Conservation (phyloP, 2,888 invertebrate species). For the Gari tellinella region DNA sequence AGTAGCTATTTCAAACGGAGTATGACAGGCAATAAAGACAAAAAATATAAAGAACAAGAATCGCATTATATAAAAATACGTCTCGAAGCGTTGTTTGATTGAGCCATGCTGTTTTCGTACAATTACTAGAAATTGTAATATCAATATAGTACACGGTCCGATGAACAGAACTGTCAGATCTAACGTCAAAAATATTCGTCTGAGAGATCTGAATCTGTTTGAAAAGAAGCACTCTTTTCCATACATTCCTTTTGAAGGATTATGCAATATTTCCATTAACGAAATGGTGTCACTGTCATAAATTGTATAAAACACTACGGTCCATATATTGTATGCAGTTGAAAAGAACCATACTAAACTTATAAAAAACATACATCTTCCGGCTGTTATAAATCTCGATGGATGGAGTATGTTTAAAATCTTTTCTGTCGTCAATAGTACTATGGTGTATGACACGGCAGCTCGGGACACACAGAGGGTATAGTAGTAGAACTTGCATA, state of each 20-base stretch:
- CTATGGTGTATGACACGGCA: constrained; percentile 69
- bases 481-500: constrained; percentile 73
- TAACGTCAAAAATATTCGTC: constrained; percentile 65
- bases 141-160: constrained; percentile 57
- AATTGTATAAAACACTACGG: constrained; percentile 72
- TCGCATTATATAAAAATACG: constrained; percentile 67
- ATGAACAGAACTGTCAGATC: constrained; percentile 72
- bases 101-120: constrained; percentile 54
- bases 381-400: constrained; percentile 64
- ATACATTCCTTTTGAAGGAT: constrained; percentile 42
- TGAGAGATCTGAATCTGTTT: constrained; percentile 66
- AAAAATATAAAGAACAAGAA: constrained; percentile 63
- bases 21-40: constrained; percentile 60
- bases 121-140: constrained; percentile 54
- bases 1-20: constrained; percentile 71
- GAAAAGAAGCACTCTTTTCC: constrained; percentile 65
- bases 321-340: constrained; percentile 81
- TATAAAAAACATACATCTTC: constrained; percentile 79
- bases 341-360: constrained; percentile 81
- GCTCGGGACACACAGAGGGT: constrained; percentile 72
- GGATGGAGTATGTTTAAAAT: constrained; percentile 63
- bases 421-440: constrained; percentile 65
- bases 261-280: constrained; percentile 15
- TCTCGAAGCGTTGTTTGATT: constrained; percentile 61
- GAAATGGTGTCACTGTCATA: constrained; percentile 52